Evolutionary conservation across 2,888 invertebrate genomes (phyloP).

Genomic region (Teleiodes luculella): DNA sequence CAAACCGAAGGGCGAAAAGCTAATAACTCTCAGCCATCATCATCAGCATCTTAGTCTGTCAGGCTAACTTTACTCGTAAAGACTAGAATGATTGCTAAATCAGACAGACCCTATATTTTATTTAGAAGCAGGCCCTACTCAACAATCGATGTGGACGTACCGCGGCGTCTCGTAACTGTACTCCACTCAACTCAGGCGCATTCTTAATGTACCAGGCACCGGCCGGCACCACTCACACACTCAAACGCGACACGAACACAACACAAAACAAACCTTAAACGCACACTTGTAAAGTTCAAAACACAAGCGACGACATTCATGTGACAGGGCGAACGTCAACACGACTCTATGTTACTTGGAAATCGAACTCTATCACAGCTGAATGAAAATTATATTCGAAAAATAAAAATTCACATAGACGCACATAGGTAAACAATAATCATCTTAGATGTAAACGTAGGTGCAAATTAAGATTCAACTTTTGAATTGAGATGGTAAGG

Average conservation of each 20-base stretch:
- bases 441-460: background rate
- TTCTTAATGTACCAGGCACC: conserved; percentile 19
- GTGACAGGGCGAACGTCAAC: conserved; percentile 1
- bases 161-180: conserved; percentile 25
- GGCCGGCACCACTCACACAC: conserved; percentile 21
- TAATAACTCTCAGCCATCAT: too few relatives aligned
- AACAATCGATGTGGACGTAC: conserved; percentile 25
- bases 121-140: conserved; percentile 6
- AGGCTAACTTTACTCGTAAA: too few relatives aligned
- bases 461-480: background rate
- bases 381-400: background rate
- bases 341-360: background rate
- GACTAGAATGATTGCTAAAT: too few relatives aligned
- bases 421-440: background rate
- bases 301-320: background rate
- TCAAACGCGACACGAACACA: conserved; percentile 4
- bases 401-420: background rate
- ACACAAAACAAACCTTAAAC: background rate
- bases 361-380: background rate
- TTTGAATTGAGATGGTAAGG: background rate
- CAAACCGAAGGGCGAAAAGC: too few relatives aligned
- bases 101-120: conserved; percentile 4
- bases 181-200: conserved; percentile 21
- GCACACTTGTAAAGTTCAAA: background rate
- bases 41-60: too few relatives aligned